Evolutionary conservation across 2,113 vertebrate species (phyloP).

Genomic region (Pelmatolapia mariae): DNA sequence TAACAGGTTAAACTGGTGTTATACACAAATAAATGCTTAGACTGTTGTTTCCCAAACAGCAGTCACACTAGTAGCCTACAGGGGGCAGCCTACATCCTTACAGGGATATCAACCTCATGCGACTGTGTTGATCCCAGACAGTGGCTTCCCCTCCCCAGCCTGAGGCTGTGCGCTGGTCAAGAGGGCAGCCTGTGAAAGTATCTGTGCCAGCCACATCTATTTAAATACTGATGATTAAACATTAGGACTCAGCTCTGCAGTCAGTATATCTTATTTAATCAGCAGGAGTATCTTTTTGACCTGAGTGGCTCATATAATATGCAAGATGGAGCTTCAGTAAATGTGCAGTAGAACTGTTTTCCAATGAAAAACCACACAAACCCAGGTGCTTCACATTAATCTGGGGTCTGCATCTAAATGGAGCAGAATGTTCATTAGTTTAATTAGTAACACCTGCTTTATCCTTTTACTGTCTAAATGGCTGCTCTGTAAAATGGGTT

Average conservation of each 20-base stretch:
- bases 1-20: background rate
- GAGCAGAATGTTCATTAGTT: background rate
- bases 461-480: background rate
- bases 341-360: background rate
- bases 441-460: background rate
- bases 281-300: background rate
- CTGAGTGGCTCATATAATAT: background rate
- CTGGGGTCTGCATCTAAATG: background rate
- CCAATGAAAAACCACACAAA: background rate
- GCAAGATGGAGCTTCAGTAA: background rate
- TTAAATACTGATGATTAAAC: background rate
- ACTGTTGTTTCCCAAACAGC: background rate
- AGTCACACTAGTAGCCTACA: conserved; percentile 1
- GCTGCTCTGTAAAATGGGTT: background rate
- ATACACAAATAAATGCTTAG: no score
- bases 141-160: background rate
- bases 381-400: background rate
- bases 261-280: background rate
- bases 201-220: background rate
- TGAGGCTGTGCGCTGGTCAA: background rate
- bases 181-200: background rate
- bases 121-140: background rate
- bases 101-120: background rate
- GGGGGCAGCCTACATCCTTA: conserved; percentile 8
- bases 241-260: background rate